Conservation (phyloP, 2,113 vertebrate genomes). For the Muscicapa adusta region DNA sequence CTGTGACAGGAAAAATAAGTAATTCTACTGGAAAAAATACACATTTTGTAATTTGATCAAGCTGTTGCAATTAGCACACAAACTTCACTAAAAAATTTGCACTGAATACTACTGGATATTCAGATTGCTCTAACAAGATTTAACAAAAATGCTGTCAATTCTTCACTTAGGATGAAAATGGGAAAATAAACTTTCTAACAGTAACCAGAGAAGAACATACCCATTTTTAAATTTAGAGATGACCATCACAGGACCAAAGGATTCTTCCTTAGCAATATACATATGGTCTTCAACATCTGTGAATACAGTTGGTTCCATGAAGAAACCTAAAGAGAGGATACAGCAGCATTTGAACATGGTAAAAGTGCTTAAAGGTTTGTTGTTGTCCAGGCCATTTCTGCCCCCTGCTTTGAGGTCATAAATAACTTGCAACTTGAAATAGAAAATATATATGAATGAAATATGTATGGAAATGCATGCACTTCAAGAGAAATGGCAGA, state of each 20-base stretch:
- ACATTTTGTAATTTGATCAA: not conserved
- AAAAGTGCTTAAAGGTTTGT: not conserved
- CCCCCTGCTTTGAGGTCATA: not conserved
- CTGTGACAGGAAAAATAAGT: not conserved
- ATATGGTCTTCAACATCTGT: conserved; percentile 82
- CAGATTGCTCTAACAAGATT: not conserved
- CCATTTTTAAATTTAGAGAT: conserved; percentile 94
- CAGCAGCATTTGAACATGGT: not conserved
- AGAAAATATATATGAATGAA: not conserved
- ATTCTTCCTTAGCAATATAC: conserved; percentile 81
- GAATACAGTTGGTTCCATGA: conserved; percentile 84
- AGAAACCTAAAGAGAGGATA: conserved; percentile 71
- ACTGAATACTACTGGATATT: not conserved
- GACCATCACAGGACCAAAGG: conserved; percentile 95
- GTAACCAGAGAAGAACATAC: conserved; percentile 67
- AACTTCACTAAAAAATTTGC: not conserved
- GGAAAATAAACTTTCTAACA: not conserved
- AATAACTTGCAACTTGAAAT: not conserved
- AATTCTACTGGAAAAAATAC: not conserved
- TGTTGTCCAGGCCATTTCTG: not conserved
- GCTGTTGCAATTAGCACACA: not conserved
- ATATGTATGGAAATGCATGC: not conserved
- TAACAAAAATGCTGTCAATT: not conserved
- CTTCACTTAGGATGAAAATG: not conserved
- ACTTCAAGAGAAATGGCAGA: not conserved